Evolutionary conservation across 2,113 vertebrate genomes (phyloP).

Genomic region (Sceloporus tristichus): DNA sequence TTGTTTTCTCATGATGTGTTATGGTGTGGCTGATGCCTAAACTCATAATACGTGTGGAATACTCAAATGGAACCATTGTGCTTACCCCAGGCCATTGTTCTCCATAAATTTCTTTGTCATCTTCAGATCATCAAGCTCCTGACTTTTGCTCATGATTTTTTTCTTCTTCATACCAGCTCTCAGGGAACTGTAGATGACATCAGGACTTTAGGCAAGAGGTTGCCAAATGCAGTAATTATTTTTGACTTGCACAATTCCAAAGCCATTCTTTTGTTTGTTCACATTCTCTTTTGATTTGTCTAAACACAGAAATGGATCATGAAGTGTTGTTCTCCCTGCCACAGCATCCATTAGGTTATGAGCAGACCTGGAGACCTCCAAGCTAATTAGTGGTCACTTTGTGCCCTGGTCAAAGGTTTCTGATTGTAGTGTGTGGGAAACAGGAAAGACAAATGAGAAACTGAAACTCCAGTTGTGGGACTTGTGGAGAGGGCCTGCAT

Average conservation of each 20-base stretch:
- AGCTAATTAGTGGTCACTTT: conserved; percentile 57
- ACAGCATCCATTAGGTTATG: conserved; percentile 28
- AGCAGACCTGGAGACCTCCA: conserved; percentile 28
- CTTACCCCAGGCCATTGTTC: conserved; percentile 56
- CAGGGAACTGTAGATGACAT: conserved; percentile 52
- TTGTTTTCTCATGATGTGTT: conserved; percentile 32
- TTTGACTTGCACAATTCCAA: conserved; percentile 52
- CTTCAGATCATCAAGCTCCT: no score
- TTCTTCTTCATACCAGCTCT: neutral
- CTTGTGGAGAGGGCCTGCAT: conserved; percentile 33
- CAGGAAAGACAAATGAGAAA: conserved; percentile 61
- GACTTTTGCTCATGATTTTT: no score
- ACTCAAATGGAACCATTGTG: conserved; percentile 35
- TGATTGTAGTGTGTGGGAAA: conserved; percentile 66
- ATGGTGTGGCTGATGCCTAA: conserved; percentile 40
- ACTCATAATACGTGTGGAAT: conserved; percentile 40
- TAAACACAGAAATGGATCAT: conserved; percentile 34
- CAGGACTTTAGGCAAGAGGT: conserved; percentile 9
- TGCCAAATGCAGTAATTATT: conserved; percentile 60
- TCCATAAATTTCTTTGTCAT: conserved; percentile 42
- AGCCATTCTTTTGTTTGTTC: conserved; percentile 33
- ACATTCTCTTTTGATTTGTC: conserved; percentile 20
- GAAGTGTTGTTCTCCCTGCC: conserved; percentile 44
- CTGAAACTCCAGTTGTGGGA: conserved; percentile 51
- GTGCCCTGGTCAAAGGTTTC: conserved; percentile 64